Evolutionary conservation across 2,888 invertebrate genomes (phyloP).

Genomic region (Belgica antarctica): DNA sequence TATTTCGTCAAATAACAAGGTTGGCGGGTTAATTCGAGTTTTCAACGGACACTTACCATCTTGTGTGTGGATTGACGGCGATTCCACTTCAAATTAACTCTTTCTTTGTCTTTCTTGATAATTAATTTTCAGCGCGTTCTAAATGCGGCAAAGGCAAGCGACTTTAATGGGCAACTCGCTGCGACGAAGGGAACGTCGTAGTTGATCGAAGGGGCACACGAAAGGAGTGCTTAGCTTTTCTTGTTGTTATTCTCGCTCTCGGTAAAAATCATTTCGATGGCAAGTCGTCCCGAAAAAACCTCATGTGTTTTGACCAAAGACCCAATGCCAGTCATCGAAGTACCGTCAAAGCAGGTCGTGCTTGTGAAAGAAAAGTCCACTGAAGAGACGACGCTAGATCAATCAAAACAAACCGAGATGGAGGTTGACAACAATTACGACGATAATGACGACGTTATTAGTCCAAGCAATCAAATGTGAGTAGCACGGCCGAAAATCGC

Average conservation of each 20-base stretch:
- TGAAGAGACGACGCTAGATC: background rate
- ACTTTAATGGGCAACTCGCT: too few relatives aligned
- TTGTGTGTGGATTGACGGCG: background rate
- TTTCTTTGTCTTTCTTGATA: too few relatives aligned
- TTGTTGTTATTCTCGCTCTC: too few relatives aligned
- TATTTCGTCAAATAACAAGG: background rate
- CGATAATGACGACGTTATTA: constrained; percentile 8
- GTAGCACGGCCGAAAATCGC: background rate
- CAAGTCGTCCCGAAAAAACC: too few relatives aligned
- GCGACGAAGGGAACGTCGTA: too few relatives aligned
- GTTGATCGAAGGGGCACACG: too few relatives aligned
- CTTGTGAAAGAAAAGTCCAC: constrained; percentile 2
- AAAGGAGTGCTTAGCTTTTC: too few relatives aligned
- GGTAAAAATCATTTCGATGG: too few relatives aligned
- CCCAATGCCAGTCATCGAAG: background rate
- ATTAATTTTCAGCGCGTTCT: too few relatives aligned
- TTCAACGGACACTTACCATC: constrained; percentile 12
- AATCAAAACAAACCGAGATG: constrained; percentile 17
- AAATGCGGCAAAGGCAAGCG: too few relatives aligned
- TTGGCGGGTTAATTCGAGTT: background rate
- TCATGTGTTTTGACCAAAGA: too few relatives aligned
- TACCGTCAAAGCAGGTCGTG: background rate
- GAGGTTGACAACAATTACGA: constrained; percentile 2
- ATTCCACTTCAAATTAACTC: constrained; percentile 8
- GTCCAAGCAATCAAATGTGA: constrained; percentile 8